Base-by-base conservation (phyloP, 2,797 vertebrate genomes). In the Schizopygopsis pylzovi region DNA sequence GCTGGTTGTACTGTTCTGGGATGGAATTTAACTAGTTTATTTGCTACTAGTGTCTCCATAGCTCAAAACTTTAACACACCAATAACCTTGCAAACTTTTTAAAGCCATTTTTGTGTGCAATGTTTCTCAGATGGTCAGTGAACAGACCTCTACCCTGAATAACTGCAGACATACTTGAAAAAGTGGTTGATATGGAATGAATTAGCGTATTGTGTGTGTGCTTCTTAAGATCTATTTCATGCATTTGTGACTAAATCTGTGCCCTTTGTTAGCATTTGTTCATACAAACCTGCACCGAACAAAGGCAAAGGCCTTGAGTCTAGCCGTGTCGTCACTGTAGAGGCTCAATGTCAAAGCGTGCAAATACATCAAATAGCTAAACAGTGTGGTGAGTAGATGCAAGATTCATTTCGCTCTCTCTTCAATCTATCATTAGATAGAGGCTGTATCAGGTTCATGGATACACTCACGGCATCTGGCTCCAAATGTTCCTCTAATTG, bases 401-500 rank as follows among this genome's bases (percentile, higher is more conserved):
- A n/a, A 81, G n/a, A 67, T 73, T 71, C 56, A 73, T 85, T 82
- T 78, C 45, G 41, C 28, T 45, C 37, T 49, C 54, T 77, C 78
- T 47, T 28, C 37, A 33, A 72, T 85, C 79, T 59, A 81, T 89
- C 88, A 88, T 56, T 4, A 15, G 81, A 85, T 22, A 73, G 18
- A 43, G 78, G 82, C 82, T 22, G 68, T 84, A 87, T 86, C 52
- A 87, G 67, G 39, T 61, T 78, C 86, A 76, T 54, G 45, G 49
- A 68, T 75, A 83, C 67, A 56, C 79, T 88, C 76, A 54, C 54
- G 65, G 84, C 89, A 88, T 89, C 85, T 88, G 85, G 76, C 87
- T 87, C 77, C 83, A 78, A 75, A 73, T 87, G 81, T 81, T 73
- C 83, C 65, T 88, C 76, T 87, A 88, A 88, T 88, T 88, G 77